phyloP scores from a whole-genome alignment of 1,140 invertebrate genomes.

The Ectropis grisescens region DNA sequence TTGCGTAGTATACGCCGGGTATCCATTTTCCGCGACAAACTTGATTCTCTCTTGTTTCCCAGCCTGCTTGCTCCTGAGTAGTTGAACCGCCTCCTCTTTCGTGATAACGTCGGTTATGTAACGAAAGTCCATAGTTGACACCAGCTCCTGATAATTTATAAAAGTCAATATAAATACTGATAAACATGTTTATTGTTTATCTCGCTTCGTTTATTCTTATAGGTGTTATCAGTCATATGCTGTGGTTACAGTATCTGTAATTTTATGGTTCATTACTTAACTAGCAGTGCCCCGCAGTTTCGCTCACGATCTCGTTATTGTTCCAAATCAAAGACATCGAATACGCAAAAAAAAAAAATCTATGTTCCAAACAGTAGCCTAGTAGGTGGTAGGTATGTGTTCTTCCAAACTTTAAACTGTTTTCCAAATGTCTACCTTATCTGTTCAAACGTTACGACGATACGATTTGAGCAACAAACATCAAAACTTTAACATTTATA shows the following conservation, averaged over 20 bases:
- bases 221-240: background rate
- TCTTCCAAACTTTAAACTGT: too few relatives aligned
- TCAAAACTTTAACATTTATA: too few relatives aligned
- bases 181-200: background rate
- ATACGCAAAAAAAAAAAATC: too few relatives aligned
- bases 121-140: conserved; percentile 90
- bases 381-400: too few relatives aligned
- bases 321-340: too few relatives aligned
- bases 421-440: too few relatives aligned
- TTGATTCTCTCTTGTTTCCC: conserved; percentile 74
- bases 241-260: conserved; percentile 4
- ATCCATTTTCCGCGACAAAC: conserved; percentile 73
- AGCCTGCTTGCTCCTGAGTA: conserved; percentile 74
- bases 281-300: too few relatives aligned
- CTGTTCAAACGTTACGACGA: too few relatives aligned
- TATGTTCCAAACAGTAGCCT: too few relatives aligned
- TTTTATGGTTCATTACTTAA: too few relatives aligned
- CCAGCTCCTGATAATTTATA: conserved; percentile 68
- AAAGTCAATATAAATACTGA: conserved; percentile 8
- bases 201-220: background rate
- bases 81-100: conserved; percentile 82
- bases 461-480: too few relatives aligned
- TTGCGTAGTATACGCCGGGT: conserved; percentile 86
- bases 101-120: conserved; percentile 86
- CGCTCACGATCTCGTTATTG: too few relatives aligned